phyloP scores from a whole-genome alignment of 1,140 invertebrate genomes.

The Agrilus planipennis region DNA sequence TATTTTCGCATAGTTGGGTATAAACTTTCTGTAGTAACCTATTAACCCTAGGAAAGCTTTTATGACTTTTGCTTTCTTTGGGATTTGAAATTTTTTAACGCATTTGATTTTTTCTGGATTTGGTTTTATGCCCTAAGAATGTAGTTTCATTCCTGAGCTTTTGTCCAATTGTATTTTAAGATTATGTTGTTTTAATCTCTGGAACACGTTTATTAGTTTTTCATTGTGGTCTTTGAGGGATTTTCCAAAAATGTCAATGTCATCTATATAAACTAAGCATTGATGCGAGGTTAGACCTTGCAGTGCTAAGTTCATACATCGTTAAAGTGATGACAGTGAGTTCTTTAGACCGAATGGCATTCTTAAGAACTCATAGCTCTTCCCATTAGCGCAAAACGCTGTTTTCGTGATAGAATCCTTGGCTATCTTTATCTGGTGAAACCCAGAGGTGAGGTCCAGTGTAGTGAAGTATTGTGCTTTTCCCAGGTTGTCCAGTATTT shows the following conservation, averaged over 20 bases:
- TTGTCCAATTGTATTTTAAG: neutral
- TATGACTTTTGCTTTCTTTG: neutral
- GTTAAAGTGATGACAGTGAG: neutral
- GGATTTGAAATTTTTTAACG: neutral
- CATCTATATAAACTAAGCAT: conserved; percentile 1
- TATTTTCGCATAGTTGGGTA: neutral
- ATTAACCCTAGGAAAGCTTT: neutral
- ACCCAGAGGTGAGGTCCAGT: conserved; percentile 36
- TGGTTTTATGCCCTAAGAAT: neutral
- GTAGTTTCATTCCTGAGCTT: conserved; percentile 9
- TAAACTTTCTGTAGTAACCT: conserved; percentile 1
- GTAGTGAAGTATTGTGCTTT: conserved; percentile 30
- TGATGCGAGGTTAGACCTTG: neutral
- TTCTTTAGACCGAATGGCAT: neutral
- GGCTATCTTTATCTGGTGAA: conserved; percentile 29
- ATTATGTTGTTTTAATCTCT: neutral
- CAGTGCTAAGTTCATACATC: neutral
- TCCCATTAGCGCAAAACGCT: too few relatives aligned
- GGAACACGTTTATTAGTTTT: neutral
- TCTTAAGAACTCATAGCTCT: neutral
- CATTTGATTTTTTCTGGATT: neutral
- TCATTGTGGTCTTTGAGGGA: neutral
- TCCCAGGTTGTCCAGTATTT: conserved; percentile 33
- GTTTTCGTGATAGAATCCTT: neutral
- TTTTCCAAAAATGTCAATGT: neutral